Evolutionary conservation across 2,797 vertebrate genomes (phyloP), one percentile per base, ranked within the genome.

Genomic region (Microctenopoma lineatum): DNA sequence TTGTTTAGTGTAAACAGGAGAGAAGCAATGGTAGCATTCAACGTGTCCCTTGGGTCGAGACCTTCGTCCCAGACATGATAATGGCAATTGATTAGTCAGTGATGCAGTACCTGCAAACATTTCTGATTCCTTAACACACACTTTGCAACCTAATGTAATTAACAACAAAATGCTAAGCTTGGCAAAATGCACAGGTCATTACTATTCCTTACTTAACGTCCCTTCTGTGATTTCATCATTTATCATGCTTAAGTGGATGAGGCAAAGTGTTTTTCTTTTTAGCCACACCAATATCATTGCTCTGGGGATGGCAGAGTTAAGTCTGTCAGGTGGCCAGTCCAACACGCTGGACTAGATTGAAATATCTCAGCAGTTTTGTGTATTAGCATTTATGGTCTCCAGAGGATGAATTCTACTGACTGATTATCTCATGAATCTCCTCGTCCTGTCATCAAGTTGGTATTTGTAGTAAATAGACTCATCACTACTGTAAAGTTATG

Each of bases 71-170:
- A 0, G 47, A 25, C 64, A 70, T 69, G 70, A 87, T 91, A 88
- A 89, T 85, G 70, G 73, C 76, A 66, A 92, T 91, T 88, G 89
- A 93, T 92, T 86, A 67, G 83, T n/a, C 29, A 9, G 52, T 73
- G 71, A 84, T 85, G 80, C 78, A 78, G 75, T 78, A 67, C 74
- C 68, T 84, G 75, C 79, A 80, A 69, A 87, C 79, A 69, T 84
- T 79, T 80, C 66, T 77, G 77, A 61, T 85, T 89, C 62, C 61
- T 74, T 75, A 83, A 80, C 74, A 64, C 65, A 12, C 79, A 83
- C 66, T 80, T 80, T 85, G 73, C 27, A 76, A 79, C 77, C 79
- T 88, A 76, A 87, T 90, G 82, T 88, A 83, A 92, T 92, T 91
- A 90, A 84, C 63, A 75, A 66, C 57, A 86, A 88, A 84, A 86